A percentile compares a stretch with the other conserved stretches of the same genome.
Conservation (phyloP, 2,888 invertebrate species). For the Ditula angustiorana region DNA sequence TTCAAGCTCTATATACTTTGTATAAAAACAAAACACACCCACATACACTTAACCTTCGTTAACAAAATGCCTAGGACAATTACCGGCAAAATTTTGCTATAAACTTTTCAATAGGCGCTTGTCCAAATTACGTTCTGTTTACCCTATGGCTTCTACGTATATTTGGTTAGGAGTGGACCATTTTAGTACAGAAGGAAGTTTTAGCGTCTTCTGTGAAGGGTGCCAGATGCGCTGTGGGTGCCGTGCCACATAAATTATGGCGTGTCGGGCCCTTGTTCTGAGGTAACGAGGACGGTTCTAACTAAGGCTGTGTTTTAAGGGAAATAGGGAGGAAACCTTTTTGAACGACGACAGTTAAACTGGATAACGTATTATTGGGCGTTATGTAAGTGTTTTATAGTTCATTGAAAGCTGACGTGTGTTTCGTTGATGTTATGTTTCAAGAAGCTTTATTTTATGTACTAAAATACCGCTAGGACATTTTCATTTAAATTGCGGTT, state of each 20-base stretch:
- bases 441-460: too few species aligned
- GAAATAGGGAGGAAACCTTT: conserved; percentile 34
- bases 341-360: background rate
- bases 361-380: background rate
- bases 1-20: too few species aligned
- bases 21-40: too few species aligned
- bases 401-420: too few species aligned
- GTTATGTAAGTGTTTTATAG: too few species aligned
- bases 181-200: conserved; percentile 38
- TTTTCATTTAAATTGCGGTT: too few species aligned
- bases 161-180: conserved; percentile 28
- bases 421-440: too few species aligned
- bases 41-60: too few species aligned
- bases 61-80: background rate
- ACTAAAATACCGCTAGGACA: too few species aligned
- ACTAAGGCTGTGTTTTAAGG: conserved; percentile 57
- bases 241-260: conserved; percentile 69
- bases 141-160: conserved; percentile 5
- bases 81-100: conserved; percentile 18
- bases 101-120: conserved; percentile 21
- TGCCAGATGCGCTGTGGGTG: conserved; percentile 65
- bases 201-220: conserved; percentile 53
- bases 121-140: conserved; percentile 1
- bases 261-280: conserved; percentile 66
- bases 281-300: conserved; percentile 55